Percentiles rank a stretch among this genome's conserved stretches.
Evolutionary conservation across 2,888 invertebrate species (phyloP).

Genomic region (Melinaea marsaeus): DNA sequence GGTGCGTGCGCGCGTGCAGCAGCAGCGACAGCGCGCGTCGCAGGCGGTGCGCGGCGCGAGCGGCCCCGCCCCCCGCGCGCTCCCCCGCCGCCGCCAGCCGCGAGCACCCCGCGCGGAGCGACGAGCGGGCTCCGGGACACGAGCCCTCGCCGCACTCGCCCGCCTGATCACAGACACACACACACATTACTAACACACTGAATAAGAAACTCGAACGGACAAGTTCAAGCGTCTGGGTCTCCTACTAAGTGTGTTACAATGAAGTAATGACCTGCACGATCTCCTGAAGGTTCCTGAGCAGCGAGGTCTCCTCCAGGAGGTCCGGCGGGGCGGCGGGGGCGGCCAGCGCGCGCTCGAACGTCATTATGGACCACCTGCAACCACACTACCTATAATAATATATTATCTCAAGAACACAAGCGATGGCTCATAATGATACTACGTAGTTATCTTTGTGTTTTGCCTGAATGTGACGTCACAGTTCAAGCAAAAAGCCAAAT

Average conservation of each 20-base stretch:
- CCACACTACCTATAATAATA: not conserved
- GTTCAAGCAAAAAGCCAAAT: too few species aligned
- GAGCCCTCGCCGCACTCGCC: conserved; percentile 38
- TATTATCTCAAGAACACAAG: too few species aligned
- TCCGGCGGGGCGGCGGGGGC: conserved; percentile 76
- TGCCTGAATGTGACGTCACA: too few species aligned
- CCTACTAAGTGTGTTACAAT: not conserved
- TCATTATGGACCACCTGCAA: conserved; percentile 94
- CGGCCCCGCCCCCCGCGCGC: conserved; percentile 62
- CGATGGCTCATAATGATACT: too few species aligned
- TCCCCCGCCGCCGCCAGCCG: conserved; percentile 60
- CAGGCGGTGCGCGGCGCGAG: conserved; percentile 64
- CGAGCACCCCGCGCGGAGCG: conserved; percentile 56
- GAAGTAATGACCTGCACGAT: conserved; percentile 80
- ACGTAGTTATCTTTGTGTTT: too few species aligned
- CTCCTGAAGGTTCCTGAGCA: conserved; percentile 88
- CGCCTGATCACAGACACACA: conserved; percentile 11
- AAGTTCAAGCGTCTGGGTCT: not conserved
- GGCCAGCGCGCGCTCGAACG: conserved; percentile 87
- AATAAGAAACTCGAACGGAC: not conserved
- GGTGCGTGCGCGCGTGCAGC: conserved; percentile 63
- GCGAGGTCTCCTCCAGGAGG: conserved; percentile 76
- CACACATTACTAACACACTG: not conserved
- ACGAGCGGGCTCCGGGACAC: conserved; percentile 45
- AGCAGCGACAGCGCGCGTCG: conserved; percentile 62